A percentile compares a stretch with the other conserved stretches of the same genome.
phyloP scores from a whole-genome alignment of 2,888 invertebrate genomes.

The Meliscaeva auricollis region DNA sequence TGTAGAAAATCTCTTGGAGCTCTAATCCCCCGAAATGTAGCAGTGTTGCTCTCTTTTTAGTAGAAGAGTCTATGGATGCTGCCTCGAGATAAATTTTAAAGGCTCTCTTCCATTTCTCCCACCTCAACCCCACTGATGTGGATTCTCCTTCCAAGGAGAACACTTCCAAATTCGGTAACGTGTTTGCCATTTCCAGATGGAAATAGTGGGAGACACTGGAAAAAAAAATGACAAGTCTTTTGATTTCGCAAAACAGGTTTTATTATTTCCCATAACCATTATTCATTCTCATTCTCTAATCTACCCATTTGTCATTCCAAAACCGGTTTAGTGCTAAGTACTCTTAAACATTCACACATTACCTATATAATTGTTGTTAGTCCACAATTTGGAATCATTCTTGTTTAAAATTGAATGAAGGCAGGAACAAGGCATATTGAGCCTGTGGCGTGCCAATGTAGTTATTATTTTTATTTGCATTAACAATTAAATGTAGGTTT shows the following conservation, averaged over 20 bases:
- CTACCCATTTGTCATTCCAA: not conserved
- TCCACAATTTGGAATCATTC: not conserved
- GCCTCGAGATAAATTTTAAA: constrained; percentile 32
- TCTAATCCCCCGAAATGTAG: constrained; percentile 38
- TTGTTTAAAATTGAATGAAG: not conserved
- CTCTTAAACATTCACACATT: not conserved
- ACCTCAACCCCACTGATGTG: constrained; percentile 30
- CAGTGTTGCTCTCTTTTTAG: constrained; percentile 30
- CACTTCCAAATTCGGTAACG: constrained; percentile 18
- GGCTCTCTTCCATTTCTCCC: constrained; percentile 41
- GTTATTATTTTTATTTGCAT: not conserved
- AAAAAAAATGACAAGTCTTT: constrained; percentile 2
- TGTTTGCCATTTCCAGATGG: constrained; percentile 3
- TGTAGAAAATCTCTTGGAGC: constrained; percentile 14
- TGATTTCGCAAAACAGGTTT: not conserved
- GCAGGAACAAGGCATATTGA: not conserved
- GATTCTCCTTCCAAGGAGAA: constrained; percentile 15
- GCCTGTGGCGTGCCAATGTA: not conserved
- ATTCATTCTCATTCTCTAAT: not conserved
- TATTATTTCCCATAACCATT: not conserved
- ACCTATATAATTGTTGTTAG: not conserved
- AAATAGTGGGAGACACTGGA: constrained; percentile 14
- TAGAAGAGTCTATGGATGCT: constrained; percentile 18
- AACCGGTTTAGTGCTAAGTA: not conserved
- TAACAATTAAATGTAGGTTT: not conserved